Percentiles rank a stretch among this genome's conserved stretches.
Evolutionary conservation across 2,797 vertebrate species (phyloP).

Genomic region (Platalea minor): DNA sequence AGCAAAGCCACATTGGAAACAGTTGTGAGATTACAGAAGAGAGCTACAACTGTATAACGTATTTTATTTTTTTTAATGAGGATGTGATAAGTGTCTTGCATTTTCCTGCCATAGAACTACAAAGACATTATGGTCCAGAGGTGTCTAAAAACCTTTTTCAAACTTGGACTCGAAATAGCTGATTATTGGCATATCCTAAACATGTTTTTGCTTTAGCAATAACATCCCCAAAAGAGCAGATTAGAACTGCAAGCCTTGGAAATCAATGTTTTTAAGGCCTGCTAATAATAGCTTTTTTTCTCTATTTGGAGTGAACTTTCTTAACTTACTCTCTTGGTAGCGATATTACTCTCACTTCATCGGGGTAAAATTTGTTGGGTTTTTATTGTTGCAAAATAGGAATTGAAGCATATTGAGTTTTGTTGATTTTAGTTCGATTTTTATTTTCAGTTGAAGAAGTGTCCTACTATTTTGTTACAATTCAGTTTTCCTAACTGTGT

Average conservation of each 20-base stretch:
- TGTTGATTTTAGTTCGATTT: background rate
- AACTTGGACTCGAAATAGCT: background rate
- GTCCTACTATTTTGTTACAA: background rate
- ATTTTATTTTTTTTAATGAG: background rate
- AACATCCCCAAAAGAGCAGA: background rate
- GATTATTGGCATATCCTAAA: background rate
- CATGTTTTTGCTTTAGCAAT: background rate
- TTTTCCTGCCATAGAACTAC: background rate
- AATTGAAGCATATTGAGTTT: background rate
- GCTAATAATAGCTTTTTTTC: background rate
- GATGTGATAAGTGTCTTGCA: background rate
- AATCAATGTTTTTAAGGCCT: background rate
- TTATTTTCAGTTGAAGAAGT: background rate
- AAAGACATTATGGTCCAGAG: background rate
- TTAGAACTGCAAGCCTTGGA: background rate
- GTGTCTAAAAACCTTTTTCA: background rate
- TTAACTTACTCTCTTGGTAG: background rate
- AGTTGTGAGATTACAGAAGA: background rate
- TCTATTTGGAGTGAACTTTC: background rate
- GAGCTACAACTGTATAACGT: background rate
- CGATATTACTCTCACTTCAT: background rate
- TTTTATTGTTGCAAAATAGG: background rate
- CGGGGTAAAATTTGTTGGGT: accelerated
- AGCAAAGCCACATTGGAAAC: background rate
- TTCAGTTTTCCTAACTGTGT: background rate